Conservation (phyloP, 2,888 invertebrate genomes). For the Loripinus fragilis region DNA sequence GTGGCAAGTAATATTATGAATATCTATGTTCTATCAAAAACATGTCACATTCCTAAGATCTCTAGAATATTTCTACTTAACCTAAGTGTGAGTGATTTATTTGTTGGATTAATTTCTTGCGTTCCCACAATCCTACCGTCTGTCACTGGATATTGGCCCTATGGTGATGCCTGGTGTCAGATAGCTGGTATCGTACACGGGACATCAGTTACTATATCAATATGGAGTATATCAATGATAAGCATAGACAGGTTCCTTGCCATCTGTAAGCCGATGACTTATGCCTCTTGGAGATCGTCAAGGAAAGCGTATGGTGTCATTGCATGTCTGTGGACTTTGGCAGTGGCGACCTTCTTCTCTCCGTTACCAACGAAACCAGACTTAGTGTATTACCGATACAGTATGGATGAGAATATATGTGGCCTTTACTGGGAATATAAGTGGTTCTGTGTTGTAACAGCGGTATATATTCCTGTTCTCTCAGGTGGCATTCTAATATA, state of each 20-base stretch:
- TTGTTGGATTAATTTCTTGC: constrained; percentile 63
- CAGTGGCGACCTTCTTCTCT: constrained; percentile 50
- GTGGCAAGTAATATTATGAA: constrained; percentile 44
- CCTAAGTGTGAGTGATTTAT: constrained; percentile 60
- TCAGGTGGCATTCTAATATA: constrained; percentile 52
- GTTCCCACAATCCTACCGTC: constrained; percentile 56
- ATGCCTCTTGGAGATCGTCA: constrained; percentile 40
- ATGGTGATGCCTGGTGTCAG: constrained; percentile 65
- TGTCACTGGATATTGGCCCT: constrained; percentile 59
- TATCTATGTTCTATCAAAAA: constrained; percentile 51
- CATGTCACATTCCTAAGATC: constrained; percentile 59
- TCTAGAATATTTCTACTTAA: constrained; percentile 62
- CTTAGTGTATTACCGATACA: constrained; percentile 50
- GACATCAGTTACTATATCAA: constrained; percentile 63
- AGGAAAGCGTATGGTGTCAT: constrained; percentile 36
- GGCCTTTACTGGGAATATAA: constrained; percentile 60
- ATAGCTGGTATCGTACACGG: constrained; percentile 64
- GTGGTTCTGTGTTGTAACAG: constrained; percentile 54
- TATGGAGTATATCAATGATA: constrained; percentile 64
- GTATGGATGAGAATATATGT: constrained; percentile 48
- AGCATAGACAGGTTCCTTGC: constrained; percentile 68
- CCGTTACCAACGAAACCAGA: constrained; percentile 50
- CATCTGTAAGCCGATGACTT: constrained; percentile 59
- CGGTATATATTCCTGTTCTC: constrained; percentile 58
- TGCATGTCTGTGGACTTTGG: constrained; percentile 44